These are phyloP conservation scores for Nannoperca obscura DNA, from an alignment of 2,797 vertebrate species.

Conservation along the genomic window DNA sequence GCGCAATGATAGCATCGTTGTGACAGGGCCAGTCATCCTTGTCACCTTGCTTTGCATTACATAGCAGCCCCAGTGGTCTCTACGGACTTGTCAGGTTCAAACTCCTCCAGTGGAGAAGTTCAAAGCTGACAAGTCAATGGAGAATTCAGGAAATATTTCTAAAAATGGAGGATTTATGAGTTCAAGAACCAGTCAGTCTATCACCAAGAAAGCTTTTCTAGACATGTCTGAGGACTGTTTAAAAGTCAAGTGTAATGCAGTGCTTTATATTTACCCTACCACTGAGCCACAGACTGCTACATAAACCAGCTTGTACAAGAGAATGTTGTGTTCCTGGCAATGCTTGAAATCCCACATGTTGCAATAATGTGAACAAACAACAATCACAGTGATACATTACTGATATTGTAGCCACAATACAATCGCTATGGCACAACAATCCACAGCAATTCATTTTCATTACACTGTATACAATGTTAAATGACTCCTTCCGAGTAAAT, in stretches of 20 bases:
- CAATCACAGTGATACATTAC: conserved; percentile 38
- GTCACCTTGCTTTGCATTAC: conserved; percentile 59
- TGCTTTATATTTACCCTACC: conserved; percentile 5
- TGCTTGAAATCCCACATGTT: conserved; percentile 39
- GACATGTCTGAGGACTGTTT: conserved; percentile 12
- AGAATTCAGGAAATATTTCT: conserved; percentile 24
- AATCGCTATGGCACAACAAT: conserved; percentile 26
- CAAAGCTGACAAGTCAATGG: conserved; percentile 27
- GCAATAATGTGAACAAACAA: conserved; percentile 40
- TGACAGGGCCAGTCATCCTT: conserved; percentile 57
- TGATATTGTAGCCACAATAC: conserved; percentile 27
- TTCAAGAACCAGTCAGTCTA: not conserved
- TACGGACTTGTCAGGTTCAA: conserved; percentile 46
- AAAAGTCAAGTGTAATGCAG: not conserved
- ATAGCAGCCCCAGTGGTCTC: conserved; percentile 16
- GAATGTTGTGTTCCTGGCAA: conserved; percentile 10
- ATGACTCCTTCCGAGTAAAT: conserved; percentile 48
- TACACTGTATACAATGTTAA: conserved; percentile 48
- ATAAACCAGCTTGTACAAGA: conserved; percentile 40
- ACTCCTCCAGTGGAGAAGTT: conserved; percentile 25
- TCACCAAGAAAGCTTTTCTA: conserved; percentile 1
- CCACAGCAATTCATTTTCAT: conserved; percentile 28
- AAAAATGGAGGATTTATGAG: conserved; percentile 8
- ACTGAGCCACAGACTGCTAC: conserved; percentile 16
- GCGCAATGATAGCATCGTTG: conserved; percentile 39